A percentile compares a stretch with the other conserved stretches of the same genome.
phyloP scores from a whole-genome alignment of 2,113 vertebrate genomes.

The Zosterops pallidus region DNA sequence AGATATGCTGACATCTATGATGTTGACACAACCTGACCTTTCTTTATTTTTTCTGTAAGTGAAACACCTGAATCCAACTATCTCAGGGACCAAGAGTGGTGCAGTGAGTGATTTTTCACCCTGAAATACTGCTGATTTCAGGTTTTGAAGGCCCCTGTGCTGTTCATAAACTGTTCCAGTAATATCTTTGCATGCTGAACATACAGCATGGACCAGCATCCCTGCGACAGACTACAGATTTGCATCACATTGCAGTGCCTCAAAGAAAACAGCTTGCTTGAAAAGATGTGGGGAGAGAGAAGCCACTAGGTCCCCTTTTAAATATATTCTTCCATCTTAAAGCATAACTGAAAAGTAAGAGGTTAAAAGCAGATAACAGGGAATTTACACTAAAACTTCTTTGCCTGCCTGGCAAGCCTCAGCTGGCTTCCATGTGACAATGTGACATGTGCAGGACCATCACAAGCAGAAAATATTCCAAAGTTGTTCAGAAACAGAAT shows the following conservation, averaged over 20 bases:
- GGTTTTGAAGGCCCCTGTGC: neutral
- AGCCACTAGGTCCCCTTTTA: neutral
- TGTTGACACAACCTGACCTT: neutral
- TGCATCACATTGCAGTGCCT: neutral
- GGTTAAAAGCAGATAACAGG: neutral
- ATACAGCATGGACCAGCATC: neutral
- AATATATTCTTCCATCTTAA: neutral
- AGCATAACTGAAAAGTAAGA: neutral
- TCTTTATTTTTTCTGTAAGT: neutral
- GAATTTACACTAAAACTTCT: neutral
- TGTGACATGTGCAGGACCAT: neutral
- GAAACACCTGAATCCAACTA: neutral
- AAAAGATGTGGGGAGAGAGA: neutral
- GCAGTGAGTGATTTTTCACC: neutral
- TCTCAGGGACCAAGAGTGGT: neutral
- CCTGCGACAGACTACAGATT: neutral
- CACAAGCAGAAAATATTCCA: neutral
- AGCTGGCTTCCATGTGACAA: neutral
- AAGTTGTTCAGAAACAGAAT: neutral
- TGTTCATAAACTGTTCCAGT: neutral
- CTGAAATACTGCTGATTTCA: neutral
- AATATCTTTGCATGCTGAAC: neutral
- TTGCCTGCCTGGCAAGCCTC: neutral
- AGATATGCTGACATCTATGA: neutral
- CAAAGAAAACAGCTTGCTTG: neutral